Evolutionary conservation across 53 echinoderm and acorn worm genomes (phyloP), one percentile per base, ranked within the genome.

Genomic region (Paracentrotus lividus): DNA sequence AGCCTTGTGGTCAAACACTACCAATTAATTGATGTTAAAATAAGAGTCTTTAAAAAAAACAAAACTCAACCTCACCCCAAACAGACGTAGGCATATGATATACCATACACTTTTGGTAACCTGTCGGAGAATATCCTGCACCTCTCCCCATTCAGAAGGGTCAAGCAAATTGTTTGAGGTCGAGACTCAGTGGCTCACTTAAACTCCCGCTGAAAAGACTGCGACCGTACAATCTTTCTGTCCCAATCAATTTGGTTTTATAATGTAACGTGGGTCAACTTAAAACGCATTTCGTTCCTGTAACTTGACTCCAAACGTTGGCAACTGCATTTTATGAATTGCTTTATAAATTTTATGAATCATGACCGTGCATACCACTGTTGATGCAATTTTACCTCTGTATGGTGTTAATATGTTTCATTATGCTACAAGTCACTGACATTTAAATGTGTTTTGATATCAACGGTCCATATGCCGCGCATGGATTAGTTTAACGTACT

Each of bases 341-440:
- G 45, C 45, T 72, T 14, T n/a, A 47, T 24, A 47, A 14, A n/a
- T n/a, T n/a, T n/a, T n/a, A n/a, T n/a, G n/a, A 47, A 81, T 24
- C n/a, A 45, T 24, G 45, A n/a, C 47, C 47, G n/a, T 10, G 27
- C 81, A 81, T 81, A 15, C 81, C 81, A 81, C 10, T 24, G 47
- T 1, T 26, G n/a, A 81, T 81, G 47, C 47, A 81, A 81, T 81
- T 81, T n/a, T 47, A 81, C 27, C 81, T 45, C 81, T 7, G 81
- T 47, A 38, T 81, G 81, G 81, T 81, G 44, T 81, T 45, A 81
- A 81, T 81, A 45, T 3, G 36, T 5, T 6, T 5, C 9, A 26
- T 15, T 36, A 10, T 20, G 21, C 40, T 0, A 40, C 64, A 12
- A 64, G 31, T 64, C 27, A 31, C 31, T 64, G 64, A 64, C 64